Percentiles rank a stretch among this genome's conserved stretches.
Evolutionary conservation across 2,113 vertebrate genomes (phyloP).

Genomic region (Hemiprocne comata): DNA sequence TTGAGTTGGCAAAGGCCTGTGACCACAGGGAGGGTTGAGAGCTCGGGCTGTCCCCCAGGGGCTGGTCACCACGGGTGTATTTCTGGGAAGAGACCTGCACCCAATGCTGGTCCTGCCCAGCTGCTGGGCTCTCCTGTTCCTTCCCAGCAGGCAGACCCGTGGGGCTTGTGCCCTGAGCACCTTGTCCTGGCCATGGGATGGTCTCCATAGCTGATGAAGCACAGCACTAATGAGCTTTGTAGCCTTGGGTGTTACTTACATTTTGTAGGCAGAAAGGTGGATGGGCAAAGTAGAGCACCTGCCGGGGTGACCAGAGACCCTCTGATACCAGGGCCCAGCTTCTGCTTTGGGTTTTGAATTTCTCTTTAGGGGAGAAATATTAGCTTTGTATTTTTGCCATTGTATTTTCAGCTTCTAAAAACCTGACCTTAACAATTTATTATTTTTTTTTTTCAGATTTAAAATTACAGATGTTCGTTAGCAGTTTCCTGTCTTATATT

Average conservation of each 20-base stretch:
- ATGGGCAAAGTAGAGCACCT: neutral
- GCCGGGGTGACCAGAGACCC: neutral
- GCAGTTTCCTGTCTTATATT: neutral
- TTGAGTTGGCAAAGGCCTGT: neutral
- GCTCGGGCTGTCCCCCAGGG: neutral
- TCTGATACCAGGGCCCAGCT: neutral
- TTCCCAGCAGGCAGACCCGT: neutral
- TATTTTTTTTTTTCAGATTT: neutral
- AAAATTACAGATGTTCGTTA: neutral
- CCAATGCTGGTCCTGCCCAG: neutral
- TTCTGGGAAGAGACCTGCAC: neutral
- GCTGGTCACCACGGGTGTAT: neutral
- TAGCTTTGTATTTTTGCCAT: neutral
- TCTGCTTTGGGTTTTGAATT: neutral
- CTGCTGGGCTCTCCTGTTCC: neutral
- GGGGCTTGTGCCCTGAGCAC: neutral
- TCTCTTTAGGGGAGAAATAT: neutral
- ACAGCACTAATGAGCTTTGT: neutral
- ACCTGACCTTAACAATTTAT: neutral
- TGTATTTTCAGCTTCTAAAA: neutral
- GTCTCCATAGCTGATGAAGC: neutral
- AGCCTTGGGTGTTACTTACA: neutral
- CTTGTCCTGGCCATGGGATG: rapidly evolving
- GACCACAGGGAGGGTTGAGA: too few relatives aligned
- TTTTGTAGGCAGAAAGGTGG: neutral